phyloP scores from a whole-genome alignment of 2,113 vertebrate species.

The Rhinolophus sinicus region DNA sequence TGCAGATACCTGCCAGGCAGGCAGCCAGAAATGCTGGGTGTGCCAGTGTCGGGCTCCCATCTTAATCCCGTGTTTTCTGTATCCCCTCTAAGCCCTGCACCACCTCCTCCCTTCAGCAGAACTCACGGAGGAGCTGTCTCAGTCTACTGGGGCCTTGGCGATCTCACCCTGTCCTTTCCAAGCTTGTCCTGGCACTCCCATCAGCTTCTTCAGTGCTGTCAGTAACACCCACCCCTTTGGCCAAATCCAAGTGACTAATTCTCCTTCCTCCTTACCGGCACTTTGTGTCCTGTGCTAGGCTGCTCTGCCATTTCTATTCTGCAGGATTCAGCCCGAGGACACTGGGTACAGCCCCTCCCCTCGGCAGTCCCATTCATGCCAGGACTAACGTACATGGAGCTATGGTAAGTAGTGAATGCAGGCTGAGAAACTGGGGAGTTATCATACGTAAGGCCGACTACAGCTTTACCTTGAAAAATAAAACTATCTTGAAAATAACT shows the following conservation, averaged over 20 bases:
- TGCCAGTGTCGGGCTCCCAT: neutral
- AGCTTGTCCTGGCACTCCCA: no score
- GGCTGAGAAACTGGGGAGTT: neutral
- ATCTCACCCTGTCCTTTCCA: no score
- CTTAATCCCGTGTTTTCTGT: neutral
- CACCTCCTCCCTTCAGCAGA: no score
- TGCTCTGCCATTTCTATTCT: no score
- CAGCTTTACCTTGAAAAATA: conserved; percentile 13
- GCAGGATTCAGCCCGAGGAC: neutral
- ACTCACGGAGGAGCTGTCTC: no score
- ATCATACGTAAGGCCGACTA: neutral
- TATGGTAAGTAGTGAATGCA: neutral
- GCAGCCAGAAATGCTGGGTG: neutral
- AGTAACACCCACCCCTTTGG: no score
- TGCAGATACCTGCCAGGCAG: neutral
- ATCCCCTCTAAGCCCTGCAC: neutral
- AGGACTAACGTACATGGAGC: neutral
- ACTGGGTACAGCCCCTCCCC: neutral
- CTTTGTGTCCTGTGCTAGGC: no score
- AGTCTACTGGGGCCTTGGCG: no score
- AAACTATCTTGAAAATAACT: neutral
- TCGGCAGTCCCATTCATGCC: no score
- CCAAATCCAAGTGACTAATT: no score
- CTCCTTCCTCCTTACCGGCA: no score
- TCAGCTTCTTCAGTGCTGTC: no score